Evolutionary conservation across 30 jellyfish, hydroid and myxozoan species (phyloP).

Genomic region (Catostylus mosaicus): DNA sequence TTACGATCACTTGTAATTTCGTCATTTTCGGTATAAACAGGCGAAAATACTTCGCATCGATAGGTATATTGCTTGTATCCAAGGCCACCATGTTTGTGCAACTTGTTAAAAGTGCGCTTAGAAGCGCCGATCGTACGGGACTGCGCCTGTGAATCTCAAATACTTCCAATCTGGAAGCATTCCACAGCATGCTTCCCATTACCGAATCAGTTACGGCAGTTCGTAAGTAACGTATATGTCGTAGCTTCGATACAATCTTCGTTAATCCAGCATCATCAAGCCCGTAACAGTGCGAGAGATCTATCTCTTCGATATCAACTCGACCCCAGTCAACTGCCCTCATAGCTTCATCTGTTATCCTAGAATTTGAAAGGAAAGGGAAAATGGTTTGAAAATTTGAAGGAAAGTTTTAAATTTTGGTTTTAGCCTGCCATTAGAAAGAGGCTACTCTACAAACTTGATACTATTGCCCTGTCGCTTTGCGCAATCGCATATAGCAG

Average conservation of each 20-base stretch:
- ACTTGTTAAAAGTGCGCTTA: slow-evolving; percentile 5
- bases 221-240: slow-evolving; percentile 39
- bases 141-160: slow-evolving; percentile 47
- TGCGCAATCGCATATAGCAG: too few relatives aligned
- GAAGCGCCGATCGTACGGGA: slow-evolving; percentile 21
- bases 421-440: background rate
- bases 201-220: slow-evolving; percentile 59
- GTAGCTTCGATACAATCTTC: slow-evolving; percentile 1
- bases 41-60: slow-evolving; percentile 39
- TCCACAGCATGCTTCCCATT: slow-evolving; percentile 6
- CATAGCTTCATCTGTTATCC: slow-evolving; percentile 27
- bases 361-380: background rate
- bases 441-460: too few relatives aligned
- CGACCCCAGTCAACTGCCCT: slow-evolving; percentile 9
- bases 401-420: background rate
- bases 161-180: slow-evolving; percentile 18
- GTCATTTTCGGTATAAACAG: slow-evolving; percentile 37
- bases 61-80: slow-evolving; percentile 52
- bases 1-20: slow-evolving; percentile 9
- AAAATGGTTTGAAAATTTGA: background rate
- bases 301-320: slow-evolving; percentile 40
- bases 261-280: slow-evolving; percentile 51
- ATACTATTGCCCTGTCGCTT: too few relatives aligned
- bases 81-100: slow-evolving; percentile 23
- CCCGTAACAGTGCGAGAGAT: slow-evolving; percentile 59